Evolutionary conservation across 2,113 vertebrate genomes (phyloP), one percentile per base, ranked within the genome.

Genomic region (Ammodytes marinus): DNA sequence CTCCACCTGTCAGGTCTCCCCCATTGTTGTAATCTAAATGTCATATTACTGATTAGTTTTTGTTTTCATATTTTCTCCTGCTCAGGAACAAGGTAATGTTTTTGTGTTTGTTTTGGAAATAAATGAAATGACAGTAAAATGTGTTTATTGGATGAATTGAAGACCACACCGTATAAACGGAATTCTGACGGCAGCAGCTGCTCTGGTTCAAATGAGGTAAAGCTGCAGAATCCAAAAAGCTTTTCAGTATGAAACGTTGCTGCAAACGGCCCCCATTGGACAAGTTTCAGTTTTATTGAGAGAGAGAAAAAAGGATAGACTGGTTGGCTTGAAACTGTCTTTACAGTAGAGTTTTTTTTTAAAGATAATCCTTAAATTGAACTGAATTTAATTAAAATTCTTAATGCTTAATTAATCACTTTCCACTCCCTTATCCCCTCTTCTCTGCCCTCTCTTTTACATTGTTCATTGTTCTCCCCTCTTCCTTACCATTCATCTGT

Each of bases 191-290:
- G 76, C 76, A 63, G 80, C 55, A 42, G 50, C 68, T 17, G 53
- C 66, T 67, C 49, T 6, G 15, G 68, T 69, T 73, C 39, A 86
- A 47, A 80, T 59, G 49, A 82, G 64, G 12, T 12, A 53, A 79
- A 74, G 35, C 53, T 79, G 83, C 73, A 57, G 80, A 80, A n/a
- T n/a, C n/a, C 73, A 64, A 12, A 15, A 82, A 47, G 55, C 54
- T 57, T 55, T 60, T 47, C 10, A 35, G 53, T 27, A n/a, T n/a
- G 39, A 79, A 50, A 42, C 14, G 60, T 43, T 76, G 57, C 76
- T 37, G 52, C 42, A 54, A 39, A 63, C 52, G 69, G 39, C 45
- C 69, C 43, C 54, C 40, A 66, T 35, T 57, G 40, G 46, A 55
- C 46, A 17, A 4, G 76, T 71, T 55, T 52, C 5, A 40, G 8